Percentiles rank a stretch among this genome's conserved stretches.
Evolutionary conservation across 1,140 invertebrate species (phyloP).

Genomic region (Scaptomyza hsui): DNA sequence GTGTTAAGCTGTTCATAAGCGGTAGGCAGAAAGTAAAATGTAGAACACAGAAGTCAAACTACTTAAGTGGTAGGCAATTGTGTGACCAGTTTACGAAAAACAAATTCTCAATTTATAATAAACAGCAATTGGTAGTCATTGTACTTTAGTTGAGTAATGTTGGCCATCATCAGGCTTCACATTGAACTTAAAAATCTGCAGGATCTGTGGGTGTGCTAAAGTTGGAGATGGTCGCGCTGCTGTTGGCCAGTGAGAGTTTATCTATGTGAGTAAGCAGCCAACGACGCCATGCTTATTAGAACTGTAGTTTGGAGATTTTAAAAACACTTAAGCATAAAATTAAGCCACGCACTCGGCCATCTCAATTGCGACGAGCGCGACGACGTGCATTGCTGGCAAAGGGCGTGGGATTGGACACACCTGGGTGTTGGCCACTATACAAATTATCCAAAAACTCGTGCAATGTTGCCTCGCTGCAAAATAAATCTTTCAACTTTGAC

Average conservation of each 20-base stretch:
- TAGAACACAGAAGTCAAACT: conserved; percentile 63
- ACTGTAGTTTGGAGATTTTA: conserved; percentile 71
- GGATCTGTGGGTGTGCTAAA: conserved; percentile 18
- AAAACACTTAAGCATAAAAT: conserved; percentile 65
- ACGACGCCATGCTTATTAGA: conserved; percentile 36
- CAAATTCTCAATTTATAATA: conserved; percentile 41
- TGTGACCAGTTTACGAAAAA: conserved; percentile 37
- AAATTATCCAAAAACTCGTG: conserved; percentile 83
- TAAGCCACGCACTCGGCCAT: conserved; percentile 24
- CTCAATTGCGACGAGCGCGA: conserved; percentile 75
- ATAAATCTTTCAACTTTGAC: neutral
- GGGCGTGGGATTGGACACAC: conserved; percentile 56
- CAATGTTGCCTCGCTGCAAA: conserved; percentile 73
- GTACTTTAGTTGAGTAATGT: conserved; percentile 32
- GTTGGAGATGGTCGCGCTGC: conserved; percentile 31
- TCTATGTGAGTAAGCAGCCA: conserved; percentile 43
- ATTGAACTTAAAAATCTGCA: conserved; percentile 12
- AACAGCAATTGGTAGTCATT: conserved; percentile 37
- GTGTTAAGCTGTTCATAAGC: conserved; percentile 60
- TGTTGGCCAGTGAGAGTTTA: conserved; percentile 35
- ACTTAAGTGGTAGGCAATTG: conserved; percentile 53
- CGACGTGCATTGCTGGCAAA: conserved; percentile 66
- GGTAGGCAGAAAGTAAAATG: conserved; percentile 54
- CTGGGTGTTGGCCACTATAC: conserved; percentile 82
- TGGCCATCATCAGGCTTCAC: neutral